Base-by-base conservation (phyloP, 2,888 invertebrate species). In the Rutpela maculata region DNA sequence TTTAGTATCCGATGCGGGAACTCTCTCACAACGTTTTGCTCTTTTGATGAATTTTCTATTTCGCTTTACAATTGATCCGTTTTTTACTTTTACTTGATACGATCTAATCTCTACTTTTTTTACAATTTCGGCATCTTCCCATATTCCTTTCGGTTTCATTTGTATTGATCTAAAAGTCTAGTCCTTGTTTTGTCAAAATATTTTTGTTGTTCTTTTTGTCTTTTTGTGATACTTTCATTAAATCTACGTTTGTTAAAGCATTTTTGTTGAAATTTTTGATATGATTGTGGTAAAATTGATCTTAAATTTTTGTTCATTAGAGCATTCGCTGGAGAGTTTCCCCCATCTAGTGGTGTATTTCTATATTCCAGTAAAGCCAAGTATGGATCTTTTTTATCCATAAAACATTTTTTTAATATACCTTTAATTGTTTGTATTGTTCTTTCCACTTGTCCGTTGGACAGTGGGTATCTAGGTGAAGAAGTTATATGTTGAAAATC, bases 241-340 rank as follows among this genome's bases (percentile, higher is more conserved):
- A 4, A 67, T 65, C 72, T 71, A 11, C 0, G 17, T 26, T 65
- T 76, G 22, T 76, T 69, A 26, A 26, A 62, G 60, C 62, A 63
- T 15, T 17, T 56, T 76, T n/a, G n/a, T 57, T 17, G 60, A 76
- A 76, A 12, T 72, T 57, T 35, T 19, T 73, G n/a, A 19, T 76
- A 11, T 38, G n/a, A 11, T 15, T 76, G 12, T 7, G 76, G 76
- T n/a, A 76, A 11, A 18, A 76, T 2, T 4, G 26, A 35, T 79
- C 81, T 80, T 65, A 84, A 71, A 50, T 73, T 83, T 76, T 82
- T 74, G 59, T 81, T 83, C 82, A 83, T 82, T 55, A 82, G 73
- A 26, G 82, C 17, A 59, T 82, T 77, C 50, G 79, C 74, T 11
- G 84, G 83, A 63, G 82, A 72, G 55, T 83, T 80, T 78, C 80